Conservation (phyloP, 30 jellyfish, hydroid and myxozoan genomes). For the Aurelia sp. region DNA sequence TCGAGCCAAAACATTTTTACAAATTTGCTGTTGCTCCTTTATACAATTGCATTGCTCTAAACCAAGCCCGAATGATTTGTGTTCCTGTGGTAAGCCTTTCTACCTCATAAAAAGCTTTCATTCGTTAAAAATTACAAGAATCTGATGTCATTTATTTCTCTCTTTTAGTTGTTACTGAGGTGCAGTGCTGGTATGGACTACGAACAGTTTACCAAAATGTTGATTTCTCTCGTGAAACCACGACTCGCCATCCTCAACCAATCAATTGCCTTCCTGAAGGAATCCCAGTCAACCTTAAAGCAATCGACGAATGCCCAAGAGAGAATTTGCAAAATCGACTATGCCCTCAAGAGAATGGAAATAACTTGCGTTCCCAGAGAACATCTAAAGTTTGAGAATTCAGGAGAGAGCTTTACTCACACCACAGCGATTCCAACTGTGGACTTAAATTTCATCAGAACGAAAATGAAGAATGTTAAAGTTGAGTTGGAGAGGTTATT, state of each 20-base stretch:
- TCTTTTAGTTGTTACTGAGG: conserved; percentile 34
- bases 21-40: conserved; percentile 1
- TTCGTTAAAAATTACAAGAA: too few relatives aligned
- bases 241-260: conserved; percentile 15
- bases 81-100: too few relatives aligned
- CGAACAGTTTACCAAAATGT: conserved; percentile 51
- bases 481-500: conserved; percentile 20
- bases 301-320: too few relatives aligned
- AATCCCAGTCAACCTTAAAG: too few relatives aligned
- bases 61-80: too few relatives aligned
- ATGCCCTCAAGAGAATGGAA: conserved; percentile 19
- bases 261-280: not conserved
- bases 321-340: too few relatives aligned
- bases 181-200: conserved; percentile 77
- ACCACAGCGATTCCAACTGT: not conserved
- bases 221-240: conserved; percentile 40
- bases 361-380: conserved; percentile 52
- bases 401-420: not conserved
- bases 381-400: conserved; percentile 25
- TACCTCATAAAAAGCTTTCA: too few relatives aligned
- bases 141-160: too few relatives aligned
- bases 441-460: not conserved
- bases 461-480: not conserved
- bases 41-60: not conserved
- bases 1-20: not conserved